phyloP scores from a whole-genome alignment of 2,888 invertebrate species.

The Acanthococcus lagerstroemiae region DNA sequence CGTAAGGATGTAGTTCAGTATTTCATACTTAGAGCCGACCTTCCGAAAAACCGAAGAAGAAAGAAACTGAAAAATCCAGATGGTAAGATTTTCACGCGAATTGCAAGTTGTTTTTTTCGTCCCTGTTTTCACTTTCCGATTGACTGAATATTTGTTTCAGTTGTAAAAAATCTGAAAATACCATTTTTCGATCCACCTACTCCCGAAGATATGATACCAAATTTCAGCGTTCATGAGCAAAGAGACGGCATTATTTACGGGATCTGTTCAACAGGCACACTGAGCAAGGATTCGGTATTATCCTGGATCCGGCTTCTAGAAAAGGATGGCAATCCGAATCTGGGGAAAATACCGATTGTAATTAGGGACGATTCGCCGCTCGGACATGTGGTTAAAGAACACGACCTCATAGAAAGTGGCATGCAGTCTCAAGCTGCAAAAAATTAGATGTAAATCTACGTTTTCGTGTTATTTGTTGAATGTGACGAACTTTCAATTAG shows the following conservation, averaged over 20 bases:
- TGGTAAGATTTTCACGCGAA: constrained; percentile 13
- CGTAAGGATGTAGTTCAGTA: constrained; percentile 65
- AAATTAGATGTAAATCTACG: background rate
- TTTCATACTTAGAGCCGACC: constrained; percentile 67
- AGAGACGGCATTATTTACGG: constrained; percentile 81
- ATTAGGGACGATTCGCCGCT: constrained; percentile 64
- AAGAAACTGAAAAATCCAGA: constrained; percentile 27
- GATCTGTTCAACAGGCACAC: constrained; percentile 83
- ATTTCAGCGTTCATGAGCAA: constrained; percentile 77
- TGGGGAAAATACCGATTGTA: constrained; percentile 59
- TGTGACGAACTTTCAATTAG: background rate
- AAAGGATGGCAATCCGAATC: constrained; percentile 58
- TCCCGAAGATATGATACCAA: constrained; percentile 43
- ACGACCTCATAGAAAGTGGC: no score
- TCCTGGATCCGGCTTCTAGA: constrained; percentile 82
- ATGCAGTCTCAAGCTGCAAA: no score
- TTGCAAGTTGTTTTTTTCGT: background rate
- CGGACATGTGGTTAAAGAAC: no score
- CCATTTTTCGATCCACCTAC: constrained; percentile 44
- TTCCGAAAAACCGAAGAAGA: constrained; percentile 45
- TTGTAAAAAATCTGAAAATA: constrained; percentile 58
- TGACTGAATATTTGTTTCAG: constrained; percentile 45
- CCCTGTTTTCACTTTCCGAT: background rate
- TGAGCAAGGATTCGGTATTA: constrained; percentile 79
- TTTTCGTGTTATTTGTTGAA: background rate